phyloP scores from a whole-genome alignment of 2,888 invertebrate species.

The Pterostichus niger region DNA sequence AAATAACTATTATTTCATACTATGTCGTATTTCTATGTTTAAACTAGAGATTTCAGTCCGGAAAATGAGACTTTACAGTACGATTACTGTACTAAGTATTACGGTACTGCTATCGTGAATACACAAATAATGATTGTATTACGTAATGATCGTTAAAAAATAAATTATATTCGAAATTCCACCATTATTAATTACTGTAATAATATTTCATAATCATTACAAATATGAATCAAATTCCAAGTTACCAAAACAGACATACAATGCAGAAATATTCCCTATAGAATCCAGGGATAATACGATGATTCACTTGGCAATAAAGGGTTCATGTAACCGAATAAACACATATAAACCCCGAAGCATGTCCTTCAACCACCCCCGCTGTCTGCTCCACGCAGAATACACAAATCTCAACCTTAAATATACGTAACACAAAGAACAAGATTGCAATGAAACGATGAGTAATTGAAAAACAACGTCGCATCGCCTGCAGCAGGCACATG shows the following conservation, averaged over 20 bases:
- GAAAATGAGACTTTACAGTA: too few species aligned
- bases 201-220: not conserved
- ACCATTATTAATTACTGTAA: not conserved
- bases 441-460: constrained; percentile 14
- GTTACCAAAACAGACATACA: not conserved
- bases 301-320: not conserved
- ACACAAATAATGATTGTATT: too few species aligned
- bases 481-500: constrained; percentile 35
- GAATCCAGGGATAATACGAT: constrained; percentile 12
- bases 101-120: too few species aligned
- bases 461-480: constrained; percentile 40
- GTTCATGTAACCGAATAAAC: constrained; percentile 17
- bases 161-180: not conserved
- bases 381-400: not conserved
- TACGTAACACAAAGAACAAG: not conserved
- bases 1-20: too few species aligned
- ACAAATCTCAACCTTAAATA: constrained; percentile 9
- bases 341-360: not conserved
- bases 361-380: not conserved
- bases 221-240: not conserved
- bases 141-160: too few species aligned
- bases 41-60: too few species aligned
- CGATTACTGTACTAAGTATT: too few species aligned
- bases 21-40: too few species aligned
- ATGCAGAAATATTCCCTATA: not conserved